Evolutionary conservation across 2,888 invertebrate species (phyloP).

Genomic region (Oligia strigilis): DNA sequence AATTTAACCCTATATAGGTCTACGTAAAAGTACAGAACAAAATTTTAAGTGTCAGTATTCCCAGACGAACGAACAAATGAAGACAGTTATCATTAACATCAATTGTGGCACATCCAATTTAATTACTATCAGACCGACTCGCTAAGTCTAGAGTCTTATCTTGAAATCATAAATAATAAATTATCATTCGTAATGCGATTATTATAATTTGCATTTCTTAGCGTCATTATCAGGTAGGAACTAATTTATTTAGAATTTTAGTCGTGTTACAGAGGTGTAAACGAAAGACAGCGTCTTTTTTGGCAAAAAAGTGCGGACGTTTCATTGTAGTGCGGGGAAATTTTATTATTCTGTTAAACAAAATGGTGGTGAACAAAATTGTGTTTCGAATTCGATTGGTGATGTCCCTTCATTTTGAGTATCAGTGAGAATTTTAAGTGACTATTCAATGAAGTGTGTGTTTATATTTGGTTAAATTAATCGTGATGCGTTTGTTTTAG

Average conservation of each 20-base stretch:
- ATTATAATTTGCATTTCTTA: not conserved
- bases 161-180: not conserved
- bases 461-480: not conserved
- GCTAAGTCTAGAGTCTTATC: constrained; percentile 35
- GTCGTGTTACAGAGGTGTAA: not conserved
- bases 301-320: not conserved
- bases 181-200: not conserved
- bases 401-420: not conserved
- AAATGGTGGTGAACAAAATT: not conserved
- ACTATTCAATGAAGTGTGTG: not conserved
- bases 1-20: not conserved
- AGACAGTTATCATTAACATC: constrained; percentile 20
- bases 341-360: not conserved
- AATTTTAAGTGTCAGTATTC: not conserved
- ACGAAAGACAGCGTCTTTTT: not conserved
- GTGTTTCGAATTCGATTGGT: no score
- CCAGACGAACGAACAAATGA: constrained; percentile 10
- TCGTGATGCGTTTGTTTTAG: not conserved
- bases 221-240: not conserved
- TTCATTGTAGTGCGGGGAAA: no score
- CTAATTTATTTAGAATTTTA: not conserved
- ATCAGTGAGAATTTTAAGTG: not conserved
- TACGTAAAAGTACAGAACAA: not conserved
- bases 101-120: constrained; percentile 41
- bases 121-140: constrained; percentile 27